phyloP scores from a whole-genome alignment of 2,113 vertebrate species.

The Rallus limicola region DNA sequence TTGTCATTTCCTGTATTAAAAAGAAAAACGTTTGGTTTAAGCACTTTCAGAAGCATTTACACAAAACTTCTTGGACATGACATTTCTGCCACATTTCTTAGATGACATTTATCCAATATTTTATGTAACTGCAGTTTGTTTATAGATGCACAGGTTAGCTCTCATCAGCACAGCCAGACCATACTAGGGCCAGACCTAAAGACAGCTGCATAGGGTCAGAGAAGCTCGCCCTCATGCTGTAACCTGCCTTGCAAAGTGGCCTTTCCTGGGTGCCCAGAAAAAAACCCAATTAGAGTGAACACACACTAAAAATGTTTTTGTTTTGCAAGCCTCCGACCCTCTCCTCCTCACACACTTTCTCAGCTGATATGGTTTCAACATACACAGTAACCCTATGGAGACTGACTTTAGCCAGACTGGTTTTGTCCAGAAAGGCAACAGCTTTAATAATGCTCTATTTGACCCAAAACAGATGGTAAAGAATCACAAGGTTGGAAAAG shows the following conservation, averaged over 20 bases:
- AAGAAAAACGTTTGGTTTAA: background rate
- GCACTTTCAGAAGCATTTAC: background rate
- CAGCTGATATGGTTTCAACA: background rate
- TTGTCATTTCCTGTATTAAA: slow-evolving; percentile 77
- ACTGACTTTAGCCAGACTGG: background rate
- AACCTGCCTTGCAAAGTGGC: background rate
- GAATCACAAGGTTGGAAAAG: too few relatives aligned
- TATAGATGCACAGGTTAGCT: background rate
- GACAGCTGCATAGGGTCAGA: background rate
- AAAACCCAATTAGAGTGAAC: background rate
- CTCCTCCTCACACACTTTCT: background rate
- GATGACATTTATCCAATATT: background rate
- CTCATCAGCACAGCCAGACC: too few relatives aligned
- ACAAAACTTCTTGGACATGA: background rate
- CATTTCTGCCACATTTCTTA: background rate
- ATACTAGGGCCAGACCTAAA: background rate
- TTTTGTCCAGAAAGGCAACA: background rate
- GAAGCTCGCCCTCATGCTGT: accelerated
- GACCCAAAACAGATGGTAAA: background rate
- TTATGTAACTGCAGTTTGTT: background rate
- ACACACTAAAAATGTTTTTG: background rate
- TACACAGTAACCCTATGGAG: background rate
- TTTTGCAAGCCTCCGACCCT: background rate
- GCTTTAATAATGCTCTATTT: background rate
- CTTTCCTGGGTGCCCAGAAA: background rate